Evolutionary conservation across 2,797 vertebrate species (phyloP), one percentile per base, ranked within the genome.

Genomic region (Xyrichtys novacula): DNA sequence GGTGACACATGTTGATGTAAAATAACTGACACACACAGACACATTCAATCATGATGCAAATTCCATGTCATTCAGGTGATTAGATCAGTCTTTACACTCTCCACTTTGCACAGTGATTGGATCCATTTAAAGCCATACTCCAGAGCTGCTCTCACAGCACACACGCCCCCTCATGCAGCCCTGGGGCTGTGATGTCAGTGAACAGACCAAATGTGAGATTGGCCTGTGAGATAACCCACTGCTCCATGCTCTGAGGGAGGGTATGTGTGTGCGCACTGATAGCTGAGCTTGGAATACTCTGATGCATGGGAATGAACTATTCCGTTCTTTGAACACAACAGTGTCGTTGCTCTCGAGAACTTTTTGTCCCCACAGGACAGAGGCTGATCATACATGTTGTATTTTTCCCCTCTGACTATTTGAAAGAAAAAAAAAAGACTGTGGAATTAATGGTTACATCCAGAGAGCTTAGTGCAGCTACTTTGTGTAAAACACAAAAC

Each of bases 201-300:
- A 46, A n/a, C 47, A 3, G 26, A 60, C 38, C 59, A 72, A 17
- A 40, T 60, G 61, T 32, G 20, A 49, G 56, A 47, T 31, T 28
- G 16, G 28, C 14, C 22, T 19, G 52, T 17, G 28, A 60, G 63
- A 49, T 57, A 53, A 65, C 26, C 66, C 60, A 53, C 69, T 69
- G 67, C 63, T 29, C 10, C 16, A 25, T 20, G 9, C 28, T 53
- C 42, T 26, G 48, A n/a, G 26, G 40, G 44, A 14, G 29, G 26
- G 10, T 2, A n/a, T 20, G 47, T 2, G 20, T 20, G 47, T 26
- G n/a, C 7, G 3, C 32, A 36, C 31, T 34, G 23, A 42, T 8
- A 11, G 8, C 23, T 26, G 22, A 6, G 19, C 46, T 38, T 31
- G 26, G 46, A 57, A 26, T 49, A 10, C 15, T 28, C 6, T 16